Conservation (phyloP, 1,140 invertebrate species). For the Drosophila pectinifera region DNA sequence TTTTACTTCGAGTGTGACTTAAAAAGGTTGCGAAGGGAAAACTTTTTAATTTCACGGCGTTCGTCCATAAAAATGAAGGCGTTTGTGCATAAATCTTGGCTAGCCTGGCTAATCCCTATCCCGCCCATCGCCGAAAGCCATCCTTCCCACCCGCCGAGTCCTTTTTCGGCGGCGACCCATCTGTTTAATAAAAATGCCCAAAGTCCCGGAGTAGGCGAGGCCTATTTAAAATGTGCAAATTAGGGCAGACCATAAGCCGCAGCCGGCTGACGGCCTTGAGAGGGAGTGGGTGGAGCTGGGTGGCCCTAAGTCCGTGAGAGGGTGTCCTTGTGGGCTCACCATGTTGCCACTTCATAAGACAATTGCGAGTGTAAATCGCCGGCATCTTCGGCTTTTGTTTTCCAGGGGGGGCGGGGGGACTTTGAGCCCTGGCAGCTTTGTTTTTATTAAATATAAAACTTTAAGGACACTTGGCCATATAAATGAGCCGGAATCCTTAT, state of each 20-base stretch:
- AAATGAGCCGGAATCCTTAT: conserved; percentile 28
- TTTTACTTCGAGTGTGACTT: conserved; percentile 6
- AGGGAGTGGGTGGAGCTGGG: no score
- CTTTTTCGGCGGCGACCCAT: conserved; percentile 31
- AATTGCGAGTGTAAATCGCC: conserved; percentile 71
- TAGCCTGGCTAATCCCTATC: conserved; percentile 63
- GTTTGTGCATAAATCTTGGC: conserved; percentile 75
- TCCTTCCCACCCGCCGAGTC: neutral
- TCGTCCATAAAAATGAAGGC: conserved; percentile 71
- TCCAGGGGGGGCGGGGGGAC: neutral
- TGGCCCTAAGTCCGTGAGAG: neutral
- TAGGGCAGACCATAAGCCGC: conserved; percentile 72
- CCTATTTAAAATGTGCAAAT: conserved; percentile 83
- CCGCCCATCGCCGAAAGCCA: neutral
- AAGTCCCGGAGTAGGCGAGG: conserved; percentile 26
- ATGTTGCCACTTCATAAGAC: conserved; percentile 78
- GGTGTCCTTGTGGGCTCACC: conserved; percentile 13
- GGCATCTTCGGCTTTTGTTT: conserved; percentile 36
- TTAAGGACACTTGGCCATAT: conserved; percentile 44
- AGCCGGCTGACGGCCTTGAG: conserved; percentile 45
- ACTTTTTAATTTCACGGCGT: conserved; percentile 74
- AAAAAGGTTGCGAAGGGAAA: conserved; percentile 41
- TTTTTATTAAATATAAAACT: conserved; percentile 67
- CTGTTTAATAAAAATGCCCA: conserved; percentile 66
- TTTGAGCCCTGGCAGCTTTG: conserved; percentile 42